Evolutionary conservation across 2,888 invertebrate genomes (phyloP).

Genomic region (Physocephala rufipes): DNA sequence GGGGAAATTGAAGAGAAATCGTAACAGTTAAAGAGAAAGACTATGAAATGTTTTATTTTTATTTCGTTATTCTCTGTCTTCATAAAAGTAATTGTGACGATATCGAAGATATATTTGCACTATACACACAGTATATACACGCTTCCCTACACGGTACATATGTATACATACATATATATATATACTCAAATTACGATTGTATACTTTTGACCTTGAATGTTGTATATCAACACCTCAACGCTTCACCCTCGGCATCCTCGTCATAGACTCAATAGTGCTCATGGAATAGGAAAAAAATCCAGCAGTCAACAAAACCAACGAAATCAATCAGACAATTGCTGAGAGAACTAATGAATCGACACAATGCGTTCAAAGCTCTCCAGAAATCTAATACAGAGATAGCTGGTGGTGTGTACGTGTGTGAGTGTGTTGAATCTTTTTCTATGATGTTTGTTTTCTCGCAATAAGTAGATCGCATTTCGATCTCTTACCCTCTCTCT

Average conservation of each 20-base stretch:
- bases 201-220: neutral
- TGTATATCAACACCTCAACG: neutral
- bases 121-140: too few relatives aligned
- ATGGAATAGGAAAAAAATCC: neutral
- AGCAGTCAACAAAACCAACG: neutral
- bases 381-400: too few relatives aligned
- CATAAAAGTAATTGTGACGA: neutral
- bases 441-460: neutral
- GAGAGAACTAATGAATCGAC: neutral
- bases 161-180: slow-evolving; percentile 12
- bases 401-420: too few relatives aligned
- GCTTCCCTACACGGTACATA: too few relatives aligned
- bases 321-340: neutral
- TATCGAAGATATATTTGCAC: too few relatives aligned
- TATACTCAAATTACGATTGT: neutral
- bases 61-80: neutral
- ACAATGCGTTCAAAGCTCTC: too few relatives aligned
- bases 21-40: neutral
- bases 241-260: neutral
- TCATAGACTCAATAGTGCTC: neutral
- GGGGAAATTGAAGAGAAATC: too few relatives aligned
- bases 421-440: neutral
- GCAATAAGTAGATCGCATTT: neutral
- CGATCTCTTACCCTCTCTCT: neutral
- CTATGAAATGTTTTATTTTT: neutral